Evolutionary conservation across 2,113 vertebrate genomes (phyloP).

Genomic region (Rhegmatorhina hoffmannsi): DNA sequence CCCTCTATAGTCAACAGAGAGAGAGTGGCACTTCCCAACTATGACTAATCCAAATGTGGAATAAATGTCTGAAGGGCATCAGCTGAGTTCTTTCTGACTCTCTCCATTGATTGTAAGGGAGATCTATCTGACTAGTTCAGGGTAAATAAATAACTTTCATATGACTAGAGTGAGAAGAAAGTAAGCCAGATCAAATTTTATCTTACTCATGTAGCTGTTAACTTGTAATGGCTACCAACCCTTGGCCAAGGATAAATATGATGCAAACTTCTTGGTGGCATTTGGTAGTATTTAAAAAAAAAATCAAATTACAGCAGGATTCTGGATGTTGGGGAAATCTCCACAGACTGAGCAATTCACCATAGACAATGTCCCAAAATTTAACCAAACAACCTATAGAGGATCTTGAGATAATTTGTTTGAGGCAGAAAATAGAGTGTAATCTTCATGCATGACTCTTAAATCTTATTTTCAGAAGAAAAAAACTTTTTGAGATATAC

Average conservation of each 20-base stretch:
- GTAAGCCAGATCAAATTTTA: not conserved
- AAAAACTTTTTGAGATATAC: not conserved
- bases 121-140: not conserved
- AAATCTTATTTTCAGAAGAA: not conserved
- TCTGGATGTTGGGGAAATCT: not conserved
- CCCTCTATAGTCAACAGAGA: constrained; percentile 38
- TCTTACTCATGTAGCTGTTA: not conserved
- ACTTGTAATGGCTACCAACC: not conserved
- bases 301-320: not conserved
- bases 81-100: not conserved
- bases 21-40: not conserved
- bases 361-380: not conserved
- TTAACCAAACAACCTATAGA: not conserved
- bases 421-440: not conserved
- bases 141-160: not conserved
- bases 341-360: not conserved
- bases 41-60: not conserved
- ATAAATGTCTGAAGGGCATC: not conserved
- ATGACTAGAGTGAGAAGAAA: not conserved
- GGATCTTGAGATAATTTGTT: not conserved
- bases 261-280: not conserved
- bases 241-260: not conserved
- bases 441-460: not conserved
- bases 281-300: not conserved
- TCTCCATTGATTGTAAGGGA: not conserved